phyloP scores from a whole-genome alignment of 2,113 vertebrate species.

The Peromyscus californicus region DNA sequence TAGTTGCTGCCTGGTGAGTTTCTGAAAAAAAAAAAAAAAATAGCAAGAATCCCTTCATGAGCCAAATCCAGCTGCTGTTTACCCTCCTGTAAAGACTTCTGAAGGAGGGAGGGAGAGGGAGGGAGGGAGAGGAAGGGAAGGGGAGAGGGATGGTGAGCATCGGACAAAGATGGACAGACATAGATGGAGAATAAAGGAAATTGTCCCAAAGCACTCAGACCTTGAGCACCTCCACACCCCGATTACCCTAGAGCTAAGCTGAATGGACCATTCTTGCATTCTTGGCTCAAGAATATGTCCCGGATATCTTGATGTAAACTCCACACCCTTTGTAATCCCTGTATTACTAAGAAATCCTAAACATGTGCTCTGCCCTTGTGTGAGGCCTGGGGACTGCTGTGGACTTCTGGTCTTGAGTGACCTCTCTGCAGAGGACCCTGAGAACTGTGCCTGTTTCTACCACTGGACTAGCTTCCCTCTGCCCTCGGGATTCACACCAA shows the following conservation, averaged over 20 bases:
- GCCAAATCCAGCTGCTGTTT: neutral
- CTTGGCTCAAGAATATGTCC: neutral
- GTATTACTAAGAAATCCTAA: slow-evolving; percentile 10
- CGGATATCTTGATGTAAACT: neutral
- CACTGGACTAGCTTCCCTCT: neutral
- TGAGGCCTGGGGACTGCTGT: neutral
- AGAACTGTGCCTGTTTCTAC: neutral
- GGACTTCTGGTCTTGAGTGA: neutral
- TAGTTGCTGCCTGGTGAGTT: neutral
- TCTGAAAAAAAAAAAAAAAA: neutral
- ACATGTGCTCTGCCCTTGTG: neutral
- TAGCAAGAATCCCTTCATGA: neutral
- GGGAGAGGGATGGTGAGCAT: neutral
- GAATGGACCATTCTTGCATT: neutral
- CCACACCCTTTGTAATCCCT: neutral
- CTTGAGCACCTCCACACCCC: neutral
- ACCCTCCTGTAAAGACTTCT: neutral
- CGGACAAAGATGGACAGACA: neutral
- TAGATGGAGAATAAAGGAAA: neutral
- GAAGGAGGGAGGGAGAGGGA: neutral
- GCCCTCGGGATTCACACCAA: neutral
- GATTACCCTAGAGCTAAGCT: neutral
- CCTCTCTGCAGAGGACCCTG: neutral
- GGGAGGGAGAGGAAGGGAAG: neutral
- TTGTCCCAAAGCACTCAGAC: neutral